Evolutionary conservation across 1,140 invertebrate species (phyloP), one percentile per base, ranked within the genome.

Genomic region (Drosophila sucinea): DNA sequence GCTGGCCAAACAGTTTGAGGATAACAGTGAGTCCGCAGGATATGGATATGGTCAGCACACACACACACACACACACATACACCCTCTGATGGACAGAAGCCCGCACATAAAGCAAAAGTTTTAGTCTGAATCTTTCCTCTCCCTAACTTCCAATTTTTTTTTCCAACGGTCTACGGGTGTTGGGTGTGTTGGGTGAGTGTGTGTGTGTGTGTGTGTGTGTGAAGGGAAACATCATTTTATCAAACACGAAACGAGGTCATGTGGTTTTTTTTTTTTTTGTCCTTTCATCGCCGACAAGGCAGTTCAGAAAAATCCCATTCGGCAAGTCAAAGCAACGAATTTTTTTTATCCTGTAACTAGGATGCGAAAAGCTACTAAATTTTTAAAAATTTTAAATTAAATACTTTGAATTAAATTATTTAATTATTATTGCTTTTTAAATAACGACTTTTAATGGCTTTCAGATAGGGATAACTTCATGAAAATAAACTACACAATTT

Each of bases 181-280:
- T 17, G 17, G 17, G 25, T n/a, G 1, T 25, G 7, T 33, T 8
- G 30, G 8, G 51, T 38, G 30, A 29, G n/a, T 74, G 23, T n/a
- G 17, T 30, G 47, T 33, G 8, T 29, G 40, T 11, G 7, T 29
- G 25, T 38, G 72, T 51, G 56, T 35, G 32, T 33, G 25, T 17
- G 6, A 51, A 54, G 40, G 65, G 30, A 70, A 71, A 65, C 69
- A 85, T 73, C 61, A 84, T 84, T 77, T 85, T 85, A 84, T 84
- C 77, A 81, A 73, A 73, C 67, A 25, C 60, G 63, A 77, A 81
- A 81, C 65, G 70, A 75, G 81, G 82, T 81, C 78, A 84, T 84
- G 65, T 86, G 81, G 60, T 66, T 80, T 80, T 73, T 73, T 67
- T 38, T 38, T 17, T 17, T 51, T 51, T 25, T 64, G 47, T 60